phyloP scores from a whole-genome alignment of 2,113 vertebrate species.

The Zapus hudsonius region DNA sequence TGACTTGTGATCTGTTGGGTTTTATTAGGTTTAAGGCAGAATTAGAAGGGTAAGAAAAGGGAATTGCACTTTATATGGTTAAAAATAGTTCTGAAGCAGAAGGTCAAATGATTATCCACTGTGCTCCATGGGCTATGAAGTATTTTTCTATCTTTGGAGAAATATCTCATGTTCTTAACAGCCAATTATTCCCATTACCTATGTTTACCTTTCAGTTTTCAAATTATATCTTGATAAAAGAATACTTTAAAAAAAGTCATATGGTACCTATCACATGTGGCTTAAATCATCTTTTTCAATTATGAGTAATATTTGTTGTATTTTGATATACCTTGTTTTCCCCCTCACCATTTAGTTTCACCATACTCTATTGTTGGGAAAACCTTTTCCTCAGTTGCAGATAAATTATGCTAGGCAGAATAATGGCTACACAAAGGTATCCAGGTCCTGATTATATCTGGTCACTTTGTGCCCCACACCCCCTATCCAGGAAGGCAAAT shows the following conservation, averaged over 20 bases:
- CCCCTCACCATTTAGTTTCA: neutral
- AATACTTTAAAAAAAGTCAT: neutral
- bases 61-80: neutral
- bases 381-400: neutral
- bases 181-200: constrained; percentile 12
- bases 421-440: neutral
- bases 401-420: neutral
- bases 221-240: neutral
- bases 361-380: neutral
- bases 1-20: neutral
- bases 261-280: neutral
- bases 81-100: neutral
- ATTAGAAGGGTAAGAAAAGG: neutral
- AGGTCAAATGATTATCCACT: neutral
- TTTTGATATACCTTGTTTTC: neutral
- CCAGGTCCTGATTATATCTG: too few relatives aligned
- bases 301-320: neutral
- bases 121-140: neutral
- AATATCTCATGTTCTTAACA: neutral
- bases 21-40: neutral
- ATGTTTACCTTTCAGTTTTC: constrained; percentile 41
- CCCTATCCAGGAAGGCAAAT: neutral
- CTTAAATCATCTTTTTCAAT: neutral
- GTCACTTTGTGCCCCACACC: too few relatives aligned
- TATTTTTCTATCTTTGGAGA: neutral